Evolutionary conservation across 2,888 invertebrate genomes (phyloP), one percentile per base, ranked within the genome.

Genomic region (Congeria kusceri): DNA sequence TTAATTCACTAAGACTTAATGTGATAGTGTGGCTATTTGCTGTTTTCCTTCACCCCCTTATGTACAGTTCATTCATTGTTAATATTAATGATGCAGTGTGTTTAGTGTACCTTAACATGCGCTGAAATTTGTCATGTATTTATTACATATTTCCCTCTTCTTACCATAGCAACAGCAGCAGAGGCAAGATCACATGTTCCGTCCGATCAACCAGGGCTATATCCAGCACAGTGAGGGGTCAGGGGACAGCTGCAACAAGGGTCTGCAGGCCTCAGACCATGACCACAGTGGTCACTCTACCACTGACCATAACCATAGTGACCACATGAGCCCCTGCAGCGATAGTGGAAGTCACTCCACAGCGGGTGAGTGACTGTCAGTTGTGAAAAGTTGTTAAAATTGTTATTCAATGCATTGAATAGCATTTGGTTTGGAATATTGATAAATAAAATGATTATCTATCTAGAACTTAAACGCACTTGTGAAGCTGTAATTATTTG

Each of bases 211-310:
- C 66, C 89, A 88, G 65, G 90, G 88, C 7, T 90, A 91, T 68
- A 87, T 89, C 23, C 91, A 92, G 69, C 88, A 90, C 68, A 92
- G 91, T 68, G 91, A 91, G 71, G 93, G 93, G 9, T 93, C 93
- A 11, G 92, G 90, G 53, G 93, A 93, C 77, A 92, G 92, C 68
- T 93, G 92, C 66, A 87, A 92, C 62, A 92, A 92, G 73, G 91
- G 89, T 5, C 90, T 91, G 49, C 85, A 87, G 70, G 90, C 90
- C 71, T 90, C 90, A 32, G 92, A 92, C 73, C 68, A 47, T 28
- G 75, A 80, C 56, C 62, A 68, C 56, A 80, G 80, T 56, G 75
- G 64, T 64, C 71, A 71, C 27, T 80, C 75, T 1, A 75, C 80
- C 28, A 80, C 75, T 1, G 80, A 80, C 20, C 87, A 87, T 69